Evolutionary conservation across 2,888 invertebrate genomes (phyloP).

Genomic region (Ectemnius lituratus): DNA sequence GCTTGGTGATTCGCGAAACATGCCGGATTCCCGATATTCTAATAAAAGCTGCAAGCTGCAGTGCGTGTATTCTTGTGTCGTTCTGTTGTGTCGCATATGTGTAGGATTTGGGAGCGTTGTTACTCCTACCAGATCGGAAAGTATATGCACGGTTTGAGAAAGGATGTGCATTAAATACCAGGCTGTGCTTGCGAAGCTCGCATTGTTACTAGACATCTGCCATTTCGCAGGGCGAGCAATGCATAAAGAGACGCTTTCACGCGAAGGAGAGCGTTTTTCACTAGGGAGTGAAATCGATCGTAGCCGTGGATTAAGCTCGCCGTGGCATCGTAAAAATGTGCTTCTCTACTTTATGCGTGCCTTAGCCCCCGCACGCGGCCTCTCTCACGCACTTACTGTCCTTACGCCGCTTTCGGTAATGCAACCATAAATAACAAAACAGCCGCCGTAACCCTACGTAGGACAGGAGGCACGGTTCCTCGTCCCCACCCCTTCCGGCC

Average conservation of each 20-base stretch:
- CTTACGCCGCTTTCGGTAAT: constrained; percentile 61
- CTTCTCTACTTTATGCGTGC: constrained; percentile 61
- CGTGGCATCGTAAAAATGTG: constrained; percentile 59
- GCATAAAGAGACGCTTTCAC: constrained; percentile 7
- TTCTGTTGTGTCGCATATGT: too few species aligned
- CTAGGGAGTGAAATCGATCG: constrained; percentile 51
- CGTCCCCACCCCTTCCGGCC: constrained; percentile 22
- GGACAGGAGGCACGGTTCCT: constrained; percentile 27
- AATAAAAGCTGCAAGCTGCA: too few species aligned
- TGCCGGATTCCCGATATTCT: too few species aligned
- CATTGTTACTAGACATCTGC: too few species aligned
- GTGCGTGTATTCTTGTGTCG: too few species aligned
- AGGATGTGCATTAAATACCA: too few species aligned
- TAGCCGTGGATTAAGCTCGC: constrained; percentile 54
- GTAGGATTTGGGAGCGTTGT: too few species aligned
- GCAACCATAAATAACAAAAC: constrained; percentile 67
- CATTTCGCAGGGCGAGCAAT: background rate
- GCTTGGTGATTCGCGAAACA: too few species aligned
- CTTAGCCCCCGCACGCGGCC: constrained; percentile 56
- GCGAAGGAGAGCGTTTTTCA: background rate
- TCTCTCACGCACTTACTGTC: constrained; percentile 63
- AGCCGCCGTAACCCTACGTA: constrained; percentile 40
- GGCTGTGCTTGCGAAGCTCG: too few species aligned
- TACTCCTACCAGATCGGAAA: too few species aligned
- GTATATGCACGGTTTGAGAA: too few species aligned